Conservation (phyloP, 2,797 vertebrate species). For the Cossypha heuglini region DNA sequence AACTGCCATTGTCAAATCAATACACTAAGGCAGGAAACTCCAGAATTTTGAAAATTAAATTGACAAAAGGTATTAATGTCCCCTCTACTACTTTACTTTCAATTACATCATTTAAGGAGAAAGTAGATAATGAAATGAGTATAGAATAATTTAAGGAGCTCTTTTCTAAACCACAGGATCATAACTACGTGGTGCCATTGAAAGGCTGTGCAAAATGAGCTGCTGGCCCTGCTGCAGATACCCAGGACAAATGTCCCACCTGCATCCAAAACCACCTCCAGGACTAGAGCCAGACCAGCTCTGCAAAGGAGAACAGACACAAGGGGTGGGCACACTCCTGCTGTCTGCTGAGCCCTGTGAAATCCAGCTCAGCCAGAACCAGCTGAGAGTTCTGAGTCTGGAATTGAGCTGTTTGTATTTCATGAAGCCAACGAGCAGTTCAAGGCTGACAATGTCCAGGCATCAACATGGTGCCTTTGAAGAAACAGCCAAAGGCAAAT, state of each 20-base stretch:
- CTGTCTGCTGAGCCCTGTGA: neutral
- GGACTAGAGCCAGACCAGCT: neutral
- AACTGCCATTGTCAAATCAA: neutral
- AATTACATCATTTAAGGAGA: neutral
- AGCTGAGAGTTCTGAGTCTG: neutral
- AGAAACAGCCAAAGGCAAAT: neutral
- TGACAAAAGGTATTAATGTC: neutral
- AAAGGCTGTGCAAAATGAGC: neutral
- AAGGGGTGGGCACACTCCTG: accelerated
- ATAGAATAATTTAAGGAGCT: neutral
- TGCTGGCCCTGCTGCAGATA: neutral
- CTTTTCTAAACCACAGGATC: neutral
- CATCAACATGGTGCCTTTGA: neutral
- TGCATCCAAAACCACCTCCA: neutral
- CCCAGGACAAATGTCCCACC: neutral
- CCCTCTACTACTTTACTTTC: neutral
- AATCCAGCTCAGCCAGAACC: neutral
- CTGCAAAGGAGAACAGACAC: neutral
- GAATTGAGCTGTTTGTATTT: neutral
- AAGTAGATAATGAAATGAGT: neutral
- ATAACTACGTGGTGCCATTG: accelerated
- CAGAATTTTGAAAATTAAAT: constrained; percentile 8
- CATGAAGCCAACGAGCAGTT: neutral
- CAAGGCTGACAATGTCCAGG: neutral
- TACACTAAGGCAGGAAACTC: neutral